Evolutionary conservation across 2,797 vertebrate species (phyloP).

Genomic region (Helicolenus hilgendorfi): DNA sequence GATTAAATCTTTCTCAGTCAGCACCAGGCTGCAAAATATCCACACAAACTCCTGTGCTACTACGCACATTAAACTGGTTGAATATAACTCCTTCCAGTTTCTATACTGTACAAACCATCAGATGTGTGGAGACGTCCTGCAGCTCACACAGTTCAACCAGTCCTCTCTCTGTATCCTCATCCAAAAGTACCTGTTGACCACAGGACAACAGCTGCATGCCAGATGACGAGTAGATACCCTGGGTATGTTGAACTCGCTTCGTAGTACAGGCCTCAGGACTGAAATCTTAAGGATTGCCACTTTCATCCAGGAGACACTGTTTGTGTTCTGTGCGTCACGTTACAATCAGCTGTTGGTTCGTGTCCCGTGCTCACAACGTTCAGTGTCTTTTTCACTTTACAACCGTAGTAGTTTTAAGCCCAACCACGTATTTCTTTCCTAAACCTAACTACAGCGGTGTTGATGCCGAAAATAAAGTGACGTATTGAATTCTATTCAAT

Average conservation of each 20-base stretch:
- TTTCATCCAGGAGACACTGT: background rate
- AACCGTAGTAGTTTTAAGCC: too few relatives aligned
- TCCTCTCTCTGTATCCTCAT: background rate
- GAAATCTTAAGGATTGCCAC: background rate
- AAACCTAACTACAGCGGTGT: too few relatives aligned
- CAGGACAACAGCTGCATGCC: background rate
- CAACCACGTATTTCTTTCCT: too few relatives aligned
- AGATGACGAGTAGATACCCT: too few relatives aligned
- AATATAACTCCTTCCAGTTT: background rate
- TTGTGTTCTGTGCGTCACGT: too few relatives aligned
- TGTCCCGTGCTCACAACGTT: too few relatives aligned
- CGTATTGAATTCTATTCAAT: background rate
- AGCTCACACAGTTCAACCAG: background rate
- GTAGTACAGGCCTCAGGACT: too few relatives aligned
- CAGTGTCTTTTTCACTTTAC: too few relatives aligned
- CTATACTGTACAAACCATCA: background rate
- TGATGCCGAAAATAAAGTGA: too few relatives aligned
- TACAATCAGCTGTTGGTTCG: too few relatives aligned
- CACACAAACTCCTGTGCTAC: background rate
- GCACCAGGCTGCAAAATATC: background rate
- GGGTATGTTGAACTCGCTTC: too few relatives aligned
- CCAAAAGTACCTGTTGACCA: background rate
- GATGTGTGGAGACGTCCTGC: background rate
- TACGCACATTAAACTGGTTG: background rate
- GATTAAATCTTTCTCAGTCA: constrained; percentile 6